Conservation (phyloP, 2,113 vertebrate genomes). For the Nannospalax galili region DNA sequence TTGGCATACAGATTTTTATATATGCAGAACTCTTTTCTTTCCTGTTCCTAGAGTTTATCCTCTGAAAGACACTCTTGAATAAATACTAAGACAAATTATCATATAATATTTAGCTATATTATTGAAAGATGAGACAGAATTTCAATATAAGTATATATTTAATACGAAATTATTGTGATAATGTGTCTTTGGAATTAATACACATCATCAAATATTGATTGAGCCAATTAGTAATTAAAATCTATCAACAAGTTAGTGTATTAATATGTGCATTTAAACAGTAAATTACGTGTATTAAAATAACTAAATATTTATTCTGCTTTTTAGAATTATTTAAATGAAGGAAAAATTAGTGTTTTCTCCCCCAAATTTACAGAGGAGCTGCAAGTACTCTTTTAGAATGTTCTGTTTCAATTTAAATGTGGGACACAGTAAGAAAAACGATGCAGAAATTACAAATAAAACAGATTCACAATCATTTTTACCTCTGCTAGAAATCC, state of each 20-base stretch:
- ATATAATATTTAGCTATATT: neutral
- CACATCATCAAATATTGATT: conserved; percentile 54
- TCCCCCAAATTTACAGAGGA: neutral
- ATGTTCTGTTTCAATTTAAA: conserved; percentile 11
- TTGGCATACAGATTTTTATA: neutral
- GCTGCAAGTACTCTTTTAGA: conserved; percentile 13
- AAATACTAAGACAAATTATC: conserved; percentile 57
- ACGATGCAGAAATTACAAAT: conserved; percentile 9
- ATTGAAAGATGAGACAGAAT: neutral
- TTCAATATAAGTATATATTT: conserved; percentile 21
- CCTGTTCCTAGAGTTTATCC: conserved; percentile 32
- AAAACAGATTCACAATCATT: conserved; percentile 20
- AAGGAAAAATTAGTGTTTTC: conserved; percentile 14
- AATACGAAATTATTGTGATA: conserved; percentile 24
- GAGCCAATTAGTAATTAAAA: conserved; percentile 38
- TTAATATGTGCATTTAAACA: conserved; percentile 59
- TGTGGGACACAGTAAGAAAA: neutral
- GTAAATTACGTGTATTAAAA: conserved; percentile 55
- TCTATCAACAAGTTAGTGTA: conserved; percentile 49
- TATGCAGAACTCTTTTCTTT: neutral
- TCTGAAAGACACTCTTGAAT: conserved; percentile 64
- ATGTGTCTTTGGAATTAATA: conserved; percentile 43
- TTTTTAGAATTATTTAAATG: conserved; percentile 45
- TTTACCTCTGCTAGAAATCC: neutral
- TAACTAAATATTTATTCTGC: conserved; percentile 55